Conservation (phyloP, 1,140 invertebrate genomes). For the Drosophila jambulina region DNA sequence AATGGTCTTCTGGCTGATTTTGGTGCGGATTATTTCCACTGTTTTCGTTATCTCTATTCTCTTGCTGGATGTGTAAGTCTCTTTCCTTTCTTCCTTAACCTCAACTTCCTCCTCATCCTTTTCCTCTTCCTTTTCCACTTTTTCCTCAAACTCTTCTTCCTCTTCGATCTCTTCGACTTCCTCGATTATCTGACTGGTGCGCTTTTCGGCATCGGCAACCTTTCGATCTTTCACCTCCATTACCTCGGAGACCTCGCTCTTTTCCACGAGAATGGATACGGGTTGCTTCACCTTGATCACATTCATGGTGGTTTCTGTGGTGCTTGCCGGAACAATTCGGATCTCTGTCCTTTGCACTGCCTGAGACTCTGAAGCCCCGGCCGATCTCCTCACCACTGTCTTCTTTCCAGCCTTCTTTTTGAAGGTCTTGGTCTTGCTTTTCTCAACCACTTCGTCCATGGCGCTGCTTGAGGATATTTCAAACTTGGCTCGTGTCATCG, state of each 20-base stretch:
- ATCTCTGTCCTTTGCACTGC: constrained; percentile 64
- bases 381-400: constrained; percentile 40
- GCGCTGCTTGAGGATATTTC: constrained; percentile 86
- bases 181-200: constrained; percentile 80
- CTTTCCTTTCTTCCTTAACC: constrained; percentile 29
- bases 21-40: constrained; percentile 71
- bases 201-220: constrained; percentile 68
- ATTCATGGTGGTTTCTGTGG: constrained; percentile 75
- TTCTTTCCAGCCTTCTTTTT: constrained; percentile 75
- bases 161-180: constrained; percentile 73
- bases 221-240: constrained; percentile 76
- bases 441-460: constrained; percentile 68
- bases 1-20: constrained; percentile 79
- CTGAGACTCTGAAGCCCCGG: constrained; percentile 33
- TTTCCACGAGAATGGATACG: constrained; percentile 84
- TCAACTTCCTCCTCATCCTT: constrained; percentile 27
- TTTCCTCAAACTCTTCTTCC: constrained; percentile 47
- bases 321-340: constrained; percentile 62
- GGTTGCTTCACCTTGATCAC: constrained; percentile 71
- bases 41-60: constrained; percentile 73
- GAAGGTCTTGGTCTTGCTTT: constrained; percentile 80
- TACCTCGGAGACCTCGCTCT: constrained; percentile 85
- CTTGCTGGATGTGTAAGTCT: constrained; percentile 55
- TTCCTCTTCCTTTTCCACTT: constrained; percentile 55
- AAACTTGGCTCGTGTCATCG: constrained; percentile 92